Evolutionary conservation across 30 jellyfish, hydroid and myxozoan species (phyloP), one percentile per base, ranked within the genome.

Genomic region (Hydractinia echinata): DNA sequence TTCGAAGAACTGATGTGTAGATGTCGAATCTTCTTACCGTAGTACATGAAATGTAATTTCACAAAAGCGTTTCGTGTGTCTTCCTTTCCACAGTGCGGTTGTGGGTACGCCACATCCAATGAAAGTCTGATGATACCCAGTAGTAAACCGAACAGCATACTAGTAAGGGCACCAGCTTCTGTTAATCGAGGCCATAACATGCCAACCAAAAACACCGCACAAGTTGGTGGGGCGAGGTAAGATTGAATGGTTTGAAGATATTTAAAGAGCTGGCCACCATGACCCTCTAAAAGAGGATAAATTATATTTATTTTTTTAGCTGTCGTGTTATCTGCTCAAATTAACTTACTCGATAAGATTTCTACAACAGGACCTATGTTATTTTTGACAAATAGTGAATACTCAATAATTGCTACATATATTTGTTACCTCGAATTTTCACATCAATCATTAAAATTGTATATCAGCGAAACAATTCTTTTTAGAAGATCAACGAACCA

Each of bases 161-260:
- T 90, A 55, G 95, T 13, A 44, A 90, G 60, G 3, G 97, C 97
- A 51, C 94, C 97, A 15, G 73, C 83, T 79, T 90, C 97, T 5
- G 97, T 90, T 55, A 85, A 44, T 53, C 97, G 54, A 15, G 97
- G 92, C 97, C 97, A 90, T 52, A 82, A 55, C 92, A 90, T 85
- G 10, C 97, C 97, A 21, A 90, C 67, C 49, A 90, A 87, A 71
- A 90, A 90, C 11, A 86, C 95, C 14, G 97, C 97, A 55, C 97
- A 90, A 13, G 97, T 89, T 19, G 97, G 97, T 10, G 97, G 97
- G 7, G 97, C 97, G 39, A 90, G 79, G 61, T 90, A 90, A 9
- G 97, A 90, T 54, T 90, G 97, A 53, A 90, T 90, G 15, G 97
- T 90, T 76, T 90, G 97, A 4, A 90, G 79, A 54, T 90, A 90